Conservation (phyloP, 1,140 invertebrate species). For the Nasonia giraulti region DNA sequence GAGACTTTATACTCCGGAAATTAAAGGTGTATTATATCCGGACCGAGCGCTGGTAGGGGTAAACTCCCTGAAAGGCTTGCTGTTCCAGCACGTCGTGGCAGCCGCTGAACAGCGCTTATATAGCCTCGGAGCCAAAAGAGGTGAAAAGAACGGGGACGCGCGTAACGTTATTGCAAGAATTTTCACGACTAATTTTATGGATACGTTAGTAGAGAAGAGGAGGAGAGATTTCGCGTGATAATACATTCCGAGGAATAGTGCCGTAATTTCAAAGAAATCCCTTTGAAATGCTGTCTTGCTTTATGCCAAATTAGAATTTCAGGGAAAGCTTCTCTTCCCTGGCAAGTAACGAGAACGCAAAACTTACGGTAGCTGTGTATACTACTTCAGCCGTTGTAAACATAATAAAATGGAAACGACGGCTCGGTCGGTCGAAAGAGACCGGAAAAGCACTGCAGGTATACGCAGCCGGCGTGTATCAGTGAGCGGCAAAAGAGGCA, state of each 20-base stretch:
- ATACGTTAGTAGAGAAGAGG: no score
- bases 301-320: neutral
- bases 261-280: neutral
- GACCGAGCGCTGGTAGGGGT: constrained; percentile 47
- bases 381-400: neutral
- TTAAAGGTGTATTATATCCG: constrained; percentile 73
- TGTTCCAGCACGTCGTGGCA: neutral
- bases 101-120: neutral
- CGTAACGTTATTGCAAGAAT: neutral
- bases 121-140: neutral
- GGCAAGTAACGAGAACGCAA: neutral
- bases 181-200: neutral
- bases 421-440: neutral
- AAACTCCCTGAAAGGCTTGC: constrained; percentile 2
- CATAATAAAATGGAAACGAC: constrained; percentile 38
- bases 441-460: neutral
- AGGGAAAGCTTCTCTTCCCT: neutral
- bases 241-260: neutral
- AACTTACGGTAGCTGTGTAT: no score
- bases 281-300: no score
- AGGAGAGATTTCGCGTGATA: neutral
- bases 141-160: neutral
- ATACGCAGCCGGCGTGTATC: neutral
- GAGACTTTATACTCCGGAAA: constrained; percentile 73
- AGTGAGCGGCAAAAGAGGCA: constrained; percentile 11